phyloP scores from a whole-genome alignment of 2,113 vertebrate genomes.

The Nettapus auritus region DNA sequence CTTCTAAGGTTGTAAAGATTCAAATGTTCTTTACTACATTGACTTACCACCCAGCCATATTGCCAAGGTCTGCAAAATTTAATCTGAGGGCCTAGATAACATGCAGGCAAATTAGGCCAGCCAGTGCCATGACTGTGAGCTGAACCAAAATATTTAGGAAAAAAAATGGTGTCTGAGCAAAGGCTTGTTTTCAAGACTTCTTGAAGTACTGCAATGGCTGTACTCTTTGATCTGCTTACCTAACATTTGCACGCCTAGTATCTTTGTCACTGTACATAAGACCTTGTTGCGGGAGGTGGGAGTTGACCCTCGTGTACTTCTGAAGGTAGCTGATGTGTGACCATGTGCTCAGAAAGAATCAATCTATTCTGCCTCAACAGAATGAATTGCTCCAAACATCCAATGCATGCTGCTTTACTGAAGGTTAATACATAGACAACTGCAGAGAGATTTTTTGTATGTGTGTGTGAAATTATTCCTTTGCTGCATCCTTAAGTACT shows the following conservation, averaged over 20 bases:
- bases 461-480: not conserved
- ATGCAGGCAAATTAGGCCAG: not conserved
- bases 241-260: not conserved
- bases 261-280: not conserved
- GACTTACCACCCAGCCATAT: not conserved
- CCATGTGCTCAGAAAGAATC: fast-evolving
- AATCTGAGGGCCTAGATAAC: not conserved
- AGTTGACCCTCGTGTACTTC: fast-evolving
- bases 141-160: not conserved
- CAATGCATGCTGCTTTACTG: not conserved
- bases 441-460: not conserved
- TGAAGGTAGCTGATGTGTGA: not conserved
- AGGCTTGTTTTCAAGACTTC: not conserved
- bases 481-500: constrained; percentile 11
- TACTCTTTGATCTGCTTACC: not conserved
- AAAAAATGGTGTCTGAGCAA: not conserved
- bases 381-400: not conserved
- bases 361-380: not conserved
- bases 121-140: not conserved
- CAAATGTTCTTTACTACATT: not conserved
- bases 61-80: not conserved
- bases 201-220: not conserved
- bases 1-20: not conserved
- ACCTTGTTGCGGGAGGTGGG: not conserved
- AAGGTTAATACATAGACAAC: not conserved